phyloP scores from a whole-genome alignment of 2,888 invertebrate species.

The Toxonevra muliebris region DNA sequence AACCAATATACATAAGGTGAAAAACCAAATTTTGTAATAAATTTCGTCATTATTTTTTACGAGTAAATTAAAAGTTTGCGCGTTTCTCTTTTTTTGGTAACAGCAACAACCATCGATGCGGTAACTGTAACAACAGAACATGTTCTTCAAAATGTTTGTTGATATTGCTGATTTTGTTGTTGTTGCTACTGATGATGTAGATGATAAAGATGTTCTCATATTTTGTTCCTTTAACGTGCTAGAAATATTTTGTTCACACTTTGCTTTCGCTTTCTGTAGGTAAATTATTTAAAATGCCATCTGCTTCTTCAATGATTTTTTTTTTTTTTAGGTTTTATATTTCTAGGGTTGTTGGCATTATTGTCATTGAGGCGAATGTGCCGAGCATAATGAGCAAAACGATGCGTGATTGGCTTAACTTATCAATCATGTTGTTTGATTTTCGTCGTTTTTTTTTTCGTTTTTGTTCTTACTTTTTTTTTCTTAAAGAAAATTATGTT shows the following conservation, averaged over 20 bases:
- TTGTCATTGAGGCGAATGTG: constrained; percentile 12
- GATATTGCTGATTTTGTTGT: not conserved
- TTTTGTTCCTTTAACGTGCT: not conserved
- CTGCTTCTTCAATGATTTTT: too few species aligned
- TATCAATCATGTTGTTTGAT: constrained; percentile 57
- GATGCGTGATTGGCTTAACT: constrained; percentile 57
- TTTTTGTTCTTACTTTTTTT: not conserved
- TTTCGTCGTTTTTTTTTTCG: constrained; percentile 44
- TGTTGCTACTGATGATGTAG: not conserved
- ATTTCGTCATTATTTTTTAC: too few species aligned
- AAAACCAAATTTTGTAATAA: too few species aligned
- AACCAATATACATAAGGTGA: too few species aligned
- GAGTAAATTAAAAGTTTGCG: too few species aligned
- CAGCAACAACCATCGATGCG: too few species aligned
- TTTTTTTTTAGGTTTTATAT: not conserved
- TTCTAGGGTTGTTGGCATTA: not conserved
- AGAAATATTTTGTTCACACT: too few species aligned
- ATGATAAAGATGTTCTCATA: constrained; percentile 5
- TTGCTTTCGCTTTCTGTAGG: too few species aligned
- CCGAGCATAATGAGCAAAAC: constrained; percentile 20
- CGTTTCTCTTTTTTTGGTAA: too few species aligned
- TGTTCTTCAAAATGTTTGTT: too few species aligned
- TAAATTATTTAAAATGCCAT: too few species aligned
- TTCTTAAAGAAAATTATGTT: not conserved
- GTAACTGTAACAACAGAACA: too few species aligned